Conservation (phyloP, 2,113 vertebrate species). For the Phrynocephalus versicolor region DNA sequence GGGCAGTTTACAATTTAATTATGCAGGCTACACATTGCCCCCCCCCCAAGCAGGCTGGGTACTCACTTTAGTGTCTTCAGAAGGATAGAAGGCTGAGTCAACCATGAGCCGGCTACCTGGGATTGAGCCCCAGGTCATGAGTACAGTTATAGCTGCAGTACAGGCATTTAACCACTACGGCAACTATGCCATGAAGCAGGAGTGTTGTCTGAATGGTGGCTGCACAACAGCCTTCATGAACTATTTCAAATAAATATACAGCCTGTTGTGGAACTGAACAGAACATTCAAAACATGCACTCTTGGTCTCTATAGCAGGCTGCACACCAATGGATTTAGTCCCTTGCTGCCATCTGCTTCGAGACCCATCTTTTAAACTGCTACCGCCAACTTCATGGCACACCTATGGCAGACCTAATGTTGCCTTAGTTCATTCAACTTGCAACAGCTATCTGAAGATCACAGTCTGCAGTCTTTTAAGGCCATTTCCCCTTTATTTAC, state of each 20-base stretch:
- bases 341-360: background rate
- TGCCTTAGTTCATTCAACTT: background rate
- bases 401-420: background rate
- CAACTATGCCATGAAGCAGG: background rate
- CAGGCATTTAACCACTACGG: no score
- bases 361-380: background rate
- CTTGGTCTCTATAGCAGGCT: background rate
- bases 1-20: no score
- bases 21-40: no score
- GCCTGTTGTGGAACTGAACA: background rate
- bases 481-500: background rate
- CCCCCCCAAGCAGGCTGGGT: no score
- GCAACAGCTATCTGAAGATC: background rate
- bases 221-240: background rate
- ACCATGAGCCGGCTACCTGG: no score
- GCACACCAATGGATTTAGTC: background rate
- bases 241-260: background rate
- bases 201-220: background rate
- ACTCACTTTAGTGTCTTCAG: no score
- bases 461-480: background rate
- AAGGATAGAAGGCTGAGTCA: no score
- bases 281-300: background rate
- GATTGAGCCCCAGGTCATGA: no score
- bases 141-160: no score
- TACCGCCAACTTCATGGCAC: background rate